Evolutionary conservation across 1,140 invertebrate genomes (phyloP), one percentile per base, ranked within the genome.

Genomic region (Batillaria attramentaria): DNA sequence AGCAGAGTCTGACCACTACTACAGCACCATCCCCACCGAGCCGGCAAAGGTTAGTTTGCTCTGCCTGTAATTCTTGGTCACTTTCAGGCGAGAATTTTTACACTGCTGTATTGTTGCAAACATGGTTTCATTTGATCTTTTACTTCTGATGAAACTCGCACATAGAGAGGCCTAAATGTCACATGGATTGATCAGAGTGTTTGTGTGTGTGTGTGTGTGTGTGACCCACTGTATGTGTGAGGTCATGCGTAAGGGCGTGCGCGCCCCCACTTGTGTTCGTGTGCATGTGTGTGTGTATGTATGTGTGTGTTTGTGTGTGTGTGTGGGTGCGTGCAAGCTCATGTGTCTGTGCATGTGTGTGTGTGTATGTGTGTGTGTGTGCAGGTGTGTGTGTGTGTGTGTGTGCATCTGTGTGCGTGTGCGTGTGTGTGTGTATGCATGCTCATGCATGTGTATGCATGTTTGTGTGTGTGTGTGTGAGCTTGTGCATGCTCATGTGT

Each of bases 1-100:
- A 33, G 69, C 42, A 50, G 78, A 79, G 42, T 79, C 70, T 31
- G 78, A 75, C 39, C 50, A 62, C 39, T 70, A 70, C 41, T 70
- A 70, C 41, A 43, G 4, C 2, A 46, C 28, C 6, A 70, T 70
- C 3, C 68, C 68, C 8, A n/a, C n/a, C n/a, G n/a, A n/a, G n/a
- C n/a, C n/a, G n/a, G n/a, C n/a, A n/a, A n/a, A n/a, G n/a, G n/a
- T n/a, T n/a, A n/a, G n/a, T n/a, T n/a, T n/a, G n/a, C n/a, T n/a
- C n/a, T n/a, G n/a, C n/a, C n/a, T n/a, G n/a, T n/a, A n/a, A n/a
- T n/a, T n/a, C n/a, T n/a, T n/a, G n/a, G n/a, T n/a, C n/a, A n/a
- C n/a, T n/a, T n/a, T n/a, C n/a, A n/a, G n/a, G n/a, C n/a, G n/a
- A n/a, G n/a, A n/a, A n/a, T n/a, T n/a, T n/a, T n/a, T n/a, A n/a